Conservation (phyloP, 1,140 invertebrate species). For the Vollenhovia emeryi region DNA sequence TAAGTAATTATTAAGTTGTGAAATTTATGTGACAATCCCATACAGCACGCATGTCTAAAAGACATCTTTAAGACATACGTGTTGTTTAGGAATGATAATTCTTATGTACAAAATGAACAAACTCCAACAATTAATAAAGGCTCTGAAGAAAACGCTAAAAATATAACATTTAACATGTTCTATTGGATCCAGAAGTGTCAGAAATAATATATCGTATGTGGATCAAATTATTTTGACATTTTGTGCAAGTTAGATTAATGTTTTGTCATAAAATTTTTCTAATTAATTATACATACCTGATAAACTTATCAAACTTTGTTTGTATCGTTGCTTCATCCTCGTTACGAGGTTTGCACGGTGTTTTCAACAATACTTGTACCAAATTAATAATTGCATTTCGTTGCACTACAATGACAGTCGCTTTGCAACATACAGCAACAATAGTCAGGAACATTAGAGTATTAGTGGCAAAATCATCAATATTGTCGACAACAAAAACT, state of each 20-base stretch:
- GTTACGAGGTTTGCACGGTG: neutral
- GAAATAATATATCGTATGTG: neutral
- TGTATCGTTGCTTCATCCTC: conserved; percentile 1
- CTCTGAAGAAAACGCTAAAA: too few relatives aligned
- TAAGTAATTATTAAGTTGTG: neutral
- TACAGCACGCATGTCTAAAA: too few relatives aligned
- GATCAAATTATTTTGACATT: neutral
- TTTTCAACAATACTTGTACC: neutral
- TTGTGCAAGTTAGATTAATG: neutral
- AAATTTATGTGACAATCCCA: too few relatives aligned
- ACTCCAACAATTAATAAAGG: neutral
- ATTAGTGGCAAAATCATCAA: conserved; percentile 1
- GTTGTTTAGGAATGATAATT: too few relatives aligned
- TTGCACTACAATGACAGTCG: neutral
- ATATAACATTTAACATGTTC: too few relatives aligned
- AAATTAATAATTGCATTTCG: neutral
- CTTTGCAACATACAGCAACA: conserved; percentile 25
- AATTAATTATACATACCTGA: neutral
- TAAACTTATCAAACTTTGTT: conserved; percentile 8
- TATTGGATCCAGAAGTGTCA: too few relatives aligned
- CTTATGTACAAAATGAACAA: neutral
- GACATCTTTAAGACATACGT: too few relatives aligned
- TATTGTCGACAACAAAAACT: neutral
- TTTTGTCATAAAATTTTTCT: neutral
- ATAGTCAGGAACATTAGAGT: neutral